phyloP scores from a whole-genome alignment of 1,140 invertebrate species.

The Paracyclopina nana region DNA sequence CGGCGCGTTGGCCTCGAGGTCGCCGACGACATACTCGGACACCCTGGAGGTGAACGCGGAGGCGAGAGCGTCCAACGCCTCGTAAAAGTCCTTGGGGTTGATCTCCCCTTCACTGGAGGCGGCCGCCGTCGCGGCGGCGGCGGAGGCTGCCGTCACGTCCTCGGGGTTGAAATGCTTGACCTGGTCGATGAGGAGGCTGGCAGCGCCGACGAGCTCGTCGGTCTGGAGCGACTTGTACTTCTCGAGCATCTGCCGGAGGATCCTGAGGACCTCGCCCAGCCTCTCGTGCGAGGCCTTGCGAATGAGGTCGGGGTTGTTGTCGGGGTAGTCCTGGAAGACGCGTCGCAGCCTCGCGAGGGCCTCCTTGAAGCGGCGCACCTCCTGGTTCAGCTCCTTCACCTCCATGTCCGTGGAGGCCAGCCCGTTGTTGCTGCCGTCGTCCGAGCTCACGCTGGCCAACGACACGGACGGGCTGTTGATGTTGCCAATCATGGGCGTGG shows the following conservation, averaged over 20 bases:
- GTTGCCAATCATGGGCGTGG: conserved; percentile 6
- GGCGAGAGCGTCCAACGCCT: conserved; percentile 33
- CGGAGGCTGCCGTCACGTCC: not conserved
- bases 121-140: not conserved
- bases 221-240: conserved; percentile 32
- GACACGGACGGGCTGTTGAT: not conserved
- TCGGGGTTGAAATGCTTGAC: conserved; percentile 25
- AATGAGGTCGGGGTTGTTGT: conserved; percentile 28
- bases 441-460: conserved; percentile 27
- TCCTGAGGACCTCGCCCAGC: conserved; percentile 32
- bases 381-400: conserved; percentile 32
- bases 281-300: conserved; percentile 30
- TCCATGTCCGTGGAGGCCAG: conserved; percentile 31
- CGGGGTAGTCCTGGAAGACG: too few species aligned
- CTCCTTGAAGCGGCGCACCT: conserved; percentile 34
- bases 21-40: conserved; percentile 36
- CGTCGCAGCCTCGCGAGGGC: conserved; percentile 29
- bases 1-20: conserved; percentile 26
- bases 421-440: conserved; percentile 25
- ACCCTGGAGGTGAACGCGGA: conserved; percentile 35
- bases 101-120: conserved; percentile 23
- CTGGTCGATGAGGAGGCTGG: conserved; percentile 30
- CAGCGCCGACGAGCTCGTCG: conserved; percentile 31
- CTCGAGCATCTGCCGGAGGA: conserved; percentile 31
- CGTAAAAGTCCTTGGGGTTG: conserved; percentile 28